Conservation (phyloP, 2,797 vertebrate genomes). For the Paratrypauchen microcephalus region DNA sequence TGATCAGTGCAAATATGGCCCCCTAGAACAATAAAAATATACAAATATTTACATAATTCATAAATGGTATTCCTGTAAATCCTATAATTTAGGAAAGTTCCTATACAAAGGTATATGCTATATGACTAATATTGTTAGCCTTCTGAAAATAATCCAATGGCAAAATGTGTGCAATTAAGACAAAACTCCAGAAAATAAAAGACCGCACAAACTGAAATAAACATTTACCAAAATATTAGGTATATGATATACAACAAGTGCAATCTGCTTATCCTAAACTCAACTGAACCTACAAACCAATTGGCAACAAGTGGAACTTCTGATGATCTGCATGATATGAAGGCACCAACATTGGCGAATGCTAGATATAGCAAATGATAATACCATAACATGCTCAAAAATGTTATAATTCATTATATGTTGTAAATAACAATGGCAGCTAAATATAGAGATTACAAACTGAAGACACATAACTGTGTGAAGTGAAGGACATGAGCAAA, state of each 20-base stretch:
- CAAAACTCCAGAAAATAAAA: constrained; percentile 34
- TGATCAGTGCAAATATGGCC: constrained; percentile 74
- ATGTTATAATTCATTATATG: constrained; percentile 33
- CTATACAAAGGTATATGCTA: constrained; percentile 23
- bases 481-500: background rate
- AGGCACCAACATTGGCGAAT: constrained; percentile 55
- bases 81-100: constrained; percentile 37
- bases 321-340: constrained; percentile 54
- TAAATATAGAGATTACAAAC: constrained; percentile 39
- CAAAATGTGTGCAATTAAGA: constrained; percentile 27
- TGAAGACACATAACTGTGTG: constrained; percentile 16
- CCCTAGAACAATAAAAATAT: constrained; percentile 45
- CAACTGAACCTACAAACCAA: constrained; percentile 33
- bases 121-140: constrained; percentile 19
- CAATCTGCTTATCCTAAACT: constrained; percentile 41
- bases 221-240: constrained; percentile 27
- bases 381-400: constrained; percentile 41
- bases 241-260: background rate
- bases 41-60: constrained; percentile 23
- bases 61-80: constrained; percentile 21
- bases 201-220: constrained; percentile 26
- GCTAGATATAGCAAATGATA: constrained; percentile 37
- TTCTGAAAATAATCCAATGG: constrained; percentile 12
- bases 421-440: constrained; percentile 50
- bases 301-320: constrained; percentile 44